These are phyloP conservation scores for Scopus umbretta DNA, from an alignment of 2,113 vertebrate species.

Conservation along the genomic window DNA sequence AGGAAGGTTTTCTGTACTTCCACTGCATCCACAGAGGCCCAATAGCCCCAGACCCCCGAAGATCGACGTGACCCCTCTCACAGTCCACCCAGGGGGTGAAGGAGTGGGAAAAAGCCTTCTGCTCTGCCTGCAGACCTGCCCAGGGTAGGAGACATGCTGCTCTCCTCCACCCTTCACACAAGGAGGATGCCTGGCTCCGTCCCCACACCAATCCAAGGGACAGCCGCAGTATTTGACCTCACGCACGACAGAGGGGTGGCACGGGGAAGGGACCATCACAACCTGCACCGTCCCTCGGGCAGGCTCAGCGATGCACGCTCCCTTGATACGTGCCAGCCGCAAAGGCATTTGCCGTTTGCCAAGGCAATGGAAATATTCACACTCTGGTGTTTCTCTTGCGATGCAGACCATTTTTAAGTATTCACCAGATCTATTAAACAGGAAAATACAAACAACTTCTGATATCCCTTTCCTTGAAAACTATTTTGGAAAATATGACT, in stretches of 20 bases:
- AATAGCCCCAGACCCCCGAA: fast-evolving
- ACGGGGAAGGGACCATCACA: not conserved
- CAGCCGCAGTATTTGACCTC: not conserved
- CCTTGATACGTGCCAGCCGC: not conserved
- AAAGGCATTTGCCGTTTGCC: not conserved
- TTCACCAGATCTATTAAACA: not conserved
- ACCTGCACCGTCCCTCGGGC: not conserved
- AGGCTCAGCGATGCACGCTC: not conserved
- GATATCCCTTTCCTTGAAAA: not conserved
- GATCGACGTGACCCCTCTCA: not conserved
- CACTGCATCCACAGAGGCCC: not conserved
- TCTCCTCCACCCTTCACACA: not conserved
- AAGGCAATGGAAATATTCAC: not conserved
- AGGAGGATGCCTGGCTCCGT: not conserved
- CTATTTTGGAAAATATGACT: not conserved
- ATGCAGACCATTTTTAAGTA: not conserved
- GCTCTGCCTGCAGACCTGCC: not conserved
- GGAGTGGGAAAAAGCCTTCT: not conserved
- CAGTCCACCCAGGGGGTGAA: fast-evolving
- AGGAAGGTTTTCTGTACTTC: not conserved
- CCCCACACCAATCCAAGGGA: not conserved
- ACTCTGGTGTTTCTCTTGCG: not conserved
- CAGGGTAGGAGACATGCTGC: not conserved
- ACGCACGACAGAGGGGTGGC: not conserved
- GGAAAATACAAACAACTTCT: not conserved